Conservation (phyloP, 2,888 invertebrate species). For the Eupithecia dodoneata region DNA sequence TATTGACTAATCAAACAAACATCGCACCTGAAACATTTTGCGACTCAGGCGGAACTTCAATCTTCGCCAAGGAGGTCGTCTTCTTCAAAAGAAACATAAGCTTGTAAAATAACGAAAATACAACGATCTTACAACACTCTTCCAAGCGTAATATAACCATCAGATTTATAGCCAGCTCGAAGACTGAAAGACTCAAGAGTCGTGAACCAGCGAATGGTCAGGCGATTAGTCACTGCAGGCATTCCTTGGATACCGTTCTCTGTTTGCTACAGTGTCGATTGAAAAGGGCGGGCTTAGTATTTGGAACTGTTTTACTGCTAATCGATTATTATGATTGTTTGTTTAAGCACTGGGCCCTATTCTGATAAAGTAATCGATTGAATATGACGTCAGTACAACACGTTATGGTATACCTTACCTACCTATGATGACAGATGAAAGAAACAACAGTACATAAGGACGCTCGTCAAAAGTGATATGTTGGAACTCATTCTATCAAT, state of each 20-base stretch:
- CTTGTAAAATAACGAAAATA: not conserved
- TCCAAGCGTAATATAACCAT: not conserved
- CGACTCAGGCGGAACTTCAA: not conserved
- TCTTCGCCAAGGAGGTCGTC: not conserved
- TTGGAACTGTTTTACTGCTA: constrained; percentile 6
- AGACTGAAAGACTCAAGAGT: constrained; percentile 41
- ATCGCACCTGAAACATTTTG: not conserved
- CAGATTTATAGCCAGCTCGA: constrained; percentile 28
- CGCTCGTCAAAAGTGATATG: too few species aligned
- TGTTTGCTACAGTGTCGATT: constrained; percentile 54
- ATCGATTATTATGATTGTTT: not conserved
- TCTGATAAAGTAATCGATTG: too few species aligned
- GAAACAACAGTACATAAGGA: too few species aligned
- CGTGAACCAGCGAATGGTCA: constrained; percentile 62
- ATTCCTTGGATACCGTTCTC: constrained; percentile 67
- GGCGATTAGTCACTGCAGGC: constrained; percentile 76
- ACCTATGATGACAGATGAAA: too few species aligned
- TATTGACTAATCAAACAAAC: not conserved
- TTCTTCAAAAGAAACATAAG: not conserved
- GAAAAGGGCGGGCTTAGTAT: constrained; percentile 41
- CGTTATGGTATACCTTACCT: too few species aligned
- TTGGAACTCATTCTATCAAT: too few species aligned
- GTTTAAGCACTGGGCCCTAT: not conserved
- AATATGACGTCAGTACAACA: too few species aligned
- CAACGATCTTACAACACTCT: not conserved